A percentile compares a stretch with the other conserved stretches of the same genome.
phyloP scores from a whole-genome alignment of 53 echinoderm and acorn worm genomes.

The Mesocentrotus franciscanus region DNA sequence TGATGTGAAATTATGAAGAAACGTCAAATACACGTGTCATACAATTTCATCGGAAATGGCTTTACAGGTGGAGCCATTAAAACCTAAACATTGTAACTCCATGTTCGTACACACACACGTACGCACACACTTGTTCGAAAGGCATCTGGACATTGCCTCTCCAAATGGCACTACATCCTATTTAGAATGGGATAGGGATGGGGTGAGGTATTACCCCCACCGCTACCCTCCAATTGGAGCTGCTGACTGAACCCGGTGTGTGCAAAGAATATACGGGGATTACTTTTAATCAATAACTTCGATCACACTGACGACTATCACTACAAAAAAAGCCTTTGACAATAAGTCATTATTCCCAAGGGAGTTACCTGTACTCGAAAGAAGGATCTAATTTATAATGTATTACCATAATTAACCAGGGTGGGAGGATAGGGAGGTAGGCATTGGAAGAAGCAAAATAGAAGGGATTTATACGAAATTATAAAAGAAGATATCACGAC shows the following conservation, averaged over 20 bases:
- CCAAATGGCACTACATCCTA: not conserved
- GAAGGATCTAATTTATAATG: slow-evolving; percentile 8
- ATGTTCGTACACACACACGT: not conserved
- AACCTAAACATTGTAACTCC: not conserved
- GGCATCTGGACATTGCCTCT: not conserved
- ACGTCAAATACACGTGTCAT: too few species aligned
- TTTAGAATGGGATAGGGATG: not conserved
- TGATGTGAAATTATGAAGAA: too few species aligned
- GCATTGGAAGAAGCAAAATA: not conserved
- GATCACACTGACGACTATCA: not conserved
- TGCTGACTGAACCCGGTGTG: not conserved
- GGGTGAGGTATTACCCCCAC: not conserved
- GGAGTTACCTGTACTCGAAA: not conserved
- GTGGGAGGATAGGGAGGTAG: not conserved
- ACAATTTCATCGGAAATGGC: not conserved
- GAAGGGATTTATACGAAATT: not conserved
- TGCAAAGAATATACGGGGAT: not conserved
- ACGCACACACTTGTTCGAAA: not conserved
- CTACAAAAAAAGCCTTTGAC: not conserved
- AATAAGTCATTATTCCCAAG: not conserved
- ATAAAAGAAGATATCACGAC: not conserved
- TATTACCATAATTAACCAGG: not conserved
- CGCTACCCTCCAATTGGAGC: not conserved
- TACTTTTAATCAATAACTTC: not conserved
- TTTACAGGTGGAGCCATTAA: not conserved